phyloP scores from a whole-genome alignment of 2,888 invertebrate genomes.

The Aspidapion aeneum region DNA sequence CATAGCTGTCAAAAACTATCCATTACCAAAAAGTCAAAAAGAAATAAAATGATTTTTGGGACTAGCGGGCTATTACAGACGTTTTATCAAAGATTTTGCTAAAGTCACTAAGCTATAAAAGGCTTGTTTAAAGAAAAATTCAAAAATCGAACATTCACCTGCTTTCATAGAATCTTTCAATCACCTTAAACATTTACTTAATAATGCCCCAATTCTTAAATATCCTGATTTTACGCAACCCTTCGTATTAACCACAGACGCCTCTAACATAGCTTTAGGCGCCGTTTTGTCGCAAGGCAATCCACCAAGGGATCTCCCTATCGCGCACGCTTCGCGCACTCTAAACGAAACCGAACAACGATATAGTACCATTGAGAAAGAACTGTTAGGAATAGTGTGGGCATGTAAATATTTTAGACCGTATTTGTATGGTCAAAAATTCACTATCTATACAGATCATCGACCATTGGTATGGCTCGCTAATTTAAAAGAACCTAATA shows the following conservation, averaged over 20 bases:
- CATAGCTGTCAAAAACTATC: not conserved
- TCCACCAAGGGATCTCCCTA: not conserved
- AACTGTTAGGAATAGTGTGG: not conserved
- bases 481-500: not conserved
- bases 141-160: conserved; percentile 7
- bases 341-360: not conserved
- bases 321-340: not conserved
- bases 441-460: not conserved
- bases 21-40: not conserved
- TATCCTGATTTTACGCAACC: not conserved
- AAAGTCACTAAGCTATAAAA: not conserved
- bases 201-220: not conserved
- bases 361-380: not conserved
- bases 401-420: not conserved
- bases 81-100: not conserved
- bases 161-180: not conserved
- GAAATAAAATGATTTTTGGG: not conserved
- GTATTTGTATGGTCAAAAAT: not conserved
- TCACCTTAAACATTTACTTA: not conserved
- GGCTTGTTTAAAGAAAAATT: not conserved
- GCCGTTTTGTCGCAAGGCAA: not conserved
- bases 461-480: not conserved
- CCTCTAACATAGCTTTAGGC: not conserved
- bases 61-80: not conserved
- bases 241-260: not conserved